Base-by-base conservation (phyloP, 2,797 vertebrate species). In the Sardinella longiceps region DNA sequence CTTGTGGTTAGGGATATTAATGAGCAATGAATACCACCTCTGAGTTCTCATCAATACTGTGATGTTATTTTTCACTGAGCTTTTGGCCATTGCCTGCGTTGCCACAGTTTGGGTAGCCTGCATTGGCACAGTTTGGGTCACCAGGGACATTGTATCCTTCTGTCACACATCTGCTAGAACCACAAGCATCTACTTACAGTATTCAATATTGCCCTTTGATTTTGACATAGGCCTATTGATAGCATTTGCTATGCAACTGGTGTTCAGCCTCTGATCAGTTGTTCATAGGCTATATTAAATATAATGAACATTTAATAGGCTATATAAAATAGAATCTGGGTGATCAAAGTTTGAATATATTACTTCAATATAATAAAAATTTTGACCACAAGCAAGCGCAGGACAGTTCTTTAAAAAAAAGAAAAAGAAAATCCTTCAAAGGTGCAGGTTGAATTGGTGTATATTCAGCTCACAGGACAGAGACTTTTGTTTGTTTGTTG, bases 1-100 rank as follows among this genome's bases (percentile, higher is more conserved):
- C 66, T 74, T 30, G 66, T 74, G 66, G 11, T 37, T 14, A 37
- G 18, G 30, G 66, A 74, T 56, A 56, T 74, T 74, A 70, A 74
- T 74, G 63, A 70, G 63, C 25, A 70, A 70, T 70, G 63, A 70
- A 70, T 30, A 33, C 28, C 15, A 12, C 3, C 28, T 63, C 3
- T 10, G 63, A 66, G 9, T 66, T 30, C 30, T 58, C 56, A 58
- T 70, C 63, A 70, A 70, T 70, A 70, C 25, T 9, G 28, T 30
- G 14, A 14, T 12, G 63, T 12, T 70, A 70, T 33, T 33, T 66
- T 14, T 70, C 28, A 9, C 18, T 66, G 28, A 25, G 1, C 7
- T 63, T 63, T 66, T 30, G 30, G 63, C 10, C 1, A n/a, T 66
- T 66, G 28, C 63, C 10, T 33, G 25, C n/a, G n/a, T n/a, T n/a